Percentiles rank a stretch among this genome's conserved stretches.
These are phyloP conservation scores for Polyommatus iphigenia DNA, from an alignment of 2,888 invertebrate species.

Conservation along the genomic window DNA sequence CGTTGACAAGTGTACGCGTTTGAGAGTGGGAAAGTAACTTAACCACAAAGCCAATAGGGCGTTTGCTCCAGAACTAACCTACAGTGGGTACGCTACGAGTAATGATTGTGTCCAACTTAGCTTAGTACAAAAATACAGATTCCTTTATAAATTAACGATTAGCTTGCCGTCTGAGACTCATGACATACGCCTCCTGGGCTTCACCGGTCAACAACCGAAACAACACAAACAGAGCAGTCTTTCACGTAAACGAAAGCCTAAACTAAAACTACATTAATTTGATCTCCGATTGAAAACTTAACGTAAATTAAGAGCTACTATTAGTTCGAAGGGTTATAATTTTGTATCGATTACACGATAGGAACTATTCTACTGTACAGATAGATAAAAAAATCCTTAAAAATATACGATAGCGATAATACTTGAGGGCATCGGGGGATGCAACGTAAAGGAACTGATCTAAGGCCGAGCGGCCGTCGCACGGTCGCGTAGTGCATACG, in stretches of 20 bases:
- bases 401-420: slow-evolving; percentile 54
- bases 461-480: slow-evolving; percentile 58
- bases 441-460: slow-evolving; percentile 51
- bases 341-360: slow-evolving; percentile 75
- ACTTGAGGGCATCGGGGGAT: slow-evolving; percentile 44
- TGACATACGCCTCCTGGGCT: slow-evolving; percentile 70
- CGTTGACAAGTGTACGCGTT: slow-evolving; percentile 41
- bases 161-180: slow-evolving; percentile 75
- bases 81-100: slow-evolving; percentile 55
- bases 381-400: slow-evolving; percentile 58
- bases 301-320: slow-evolving; percentile 61
- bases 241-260: slow-evolving; percentile 59
- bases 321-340: slow-evolving; percentile 73
- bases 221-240: slow-evolving; percentile 70
- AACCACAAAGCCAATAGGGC: slow-evolving; percentile 61
- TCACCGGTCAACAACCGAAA: slow-evolving; percentile 42
- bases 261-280: slow-evolving; percentile 60
- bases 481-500: slow-evolving; percentile 46
- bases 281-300: slow-evolving; percentile 56
- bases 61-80: slow-evolving; percentile 46
- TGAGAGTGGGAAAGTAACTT: slow-evolving; percentile 49
- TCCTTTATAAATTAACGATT: slow-evolving; percentile 72
- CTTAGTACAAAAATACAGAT: slow-evolving; percentile 77
- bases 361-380: slow-evolving; percentile 79
- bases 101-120: slow-evolving; percentile 56